Base-by-base conservation (phyloP, 2,797 vertebrate species). In the Oreochromis mossambicus region DNA sequence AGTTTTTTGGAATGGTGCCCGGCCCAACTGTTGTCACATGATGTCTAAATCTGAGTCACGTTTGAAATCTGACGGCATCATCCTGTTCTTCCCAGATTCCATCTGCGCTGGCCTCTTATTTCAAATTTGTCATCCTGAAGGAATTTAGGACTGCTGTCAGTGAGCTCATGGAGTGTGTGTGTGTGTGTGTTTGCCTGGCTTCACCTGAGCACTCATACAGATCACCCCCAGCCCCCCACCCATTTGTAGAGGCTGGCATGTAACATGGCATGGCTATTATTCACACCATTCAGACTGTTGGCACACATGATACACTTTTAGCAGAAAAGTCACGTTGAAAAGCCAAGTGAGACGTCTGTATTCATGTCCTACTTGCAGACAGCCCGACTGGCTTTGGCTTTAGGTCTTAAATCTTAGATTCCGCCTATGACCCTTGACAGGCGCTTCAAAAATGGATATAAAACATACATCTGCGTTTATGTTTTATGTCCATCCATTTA, bases 61-160 rank as follows among this genome's bases (percentile, higher is more conserved):
- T 79, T 91, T 82, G 84, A 88, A 89, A 92, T 83, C 80, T 83
- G 5, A 77, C 80, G 14, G 85, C 58, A 41, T 90, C 92, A 91
- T 87, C 86, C 83, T 41, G 54, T 46, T 78, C 36, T 88, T 94
- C 91, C 88, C 76, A 91, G 81, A 88, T 89, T 87, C 90, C 83
- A 87, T 93, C 91, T 91, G 84, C 63, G 12, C 13, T 76, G 85
- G 84, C 87, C 88, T 89, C 89, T 91, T 75, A 68, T 80, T 79
- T 83, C 86, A 29, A 78, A 86, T 89, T 86, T 88, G 90, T 94
- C 87, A 92, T 90, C 88, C 83, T 87, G 1, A 5, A 86, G 90
- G 91, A 93, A 94, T 94, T 89, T 85, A 43, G 87, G 85, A 94
- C 90, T 92, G 90, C 63, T 46, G n/a, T 63, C 82, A n/a, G 32